Evolutionary conservation across 2,113 vertebrate genomes (phyloP), one percentile per base, ranked within the genome.

Genomic region (Limnothrissa miodon): DNA sequence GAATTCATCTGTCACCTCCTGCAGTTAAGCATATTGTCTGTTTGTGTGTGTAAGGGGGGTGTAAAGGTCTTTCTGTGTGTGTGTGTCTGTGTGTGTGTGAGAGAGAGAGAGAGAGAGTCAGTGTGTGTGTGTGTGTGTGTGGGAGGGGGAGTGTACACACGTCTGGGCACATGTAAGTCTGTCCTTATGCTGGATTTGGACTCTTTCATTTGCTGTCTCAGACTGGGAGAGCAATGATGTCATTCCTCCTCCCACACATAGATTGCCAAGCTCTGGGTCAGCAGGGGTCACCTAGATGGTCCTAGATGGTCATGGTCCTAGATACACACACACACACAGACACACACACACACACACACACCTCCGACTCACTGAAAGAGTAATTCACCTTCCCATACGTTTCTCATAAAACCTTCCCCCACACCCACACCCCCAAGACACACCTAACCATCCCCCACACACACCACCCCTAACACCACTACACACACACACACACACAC

Each of bases 221-320:
- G 85, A 91, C 88, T 89, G 86, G 87, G 82, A 78, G 85, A 88
- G 88, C 92, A 93, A 93, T 89, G 91, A 93, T 90, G 91, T 93
- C 90, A 92, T 89, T 86, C 86, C 87, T 89, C 89, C 90, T 92
- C 79, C 89, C 88, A 48, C 66, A 29, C 17, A 56, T 39, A 84
- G 91, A 80, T 87, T 91, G 92, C 86, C 86, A 88, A 90, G 88
- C 90, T 89, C 89, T 88, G 86, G 91, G 89, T 90, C 87, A 85
- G 23, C 7, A 82, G 83, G 83, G 92, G 92, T 91, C 92, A 92
- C 84, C n/a, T 42, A 6, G 82, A 78, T 85, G 91, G 87, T 85
- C 89, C 87, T 86, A 86, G 86, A 91, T 90, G n/a, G n/a, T 90
- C 87, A 89, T 89, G 39, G 39, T 42, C 36, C 88, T 80, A 81